Percentiles rank a stretch among this genome's conserved stretches.
Conservation (phyloP, 2,797 vertebrate species). For the Propithecus deckenii region DNA sequence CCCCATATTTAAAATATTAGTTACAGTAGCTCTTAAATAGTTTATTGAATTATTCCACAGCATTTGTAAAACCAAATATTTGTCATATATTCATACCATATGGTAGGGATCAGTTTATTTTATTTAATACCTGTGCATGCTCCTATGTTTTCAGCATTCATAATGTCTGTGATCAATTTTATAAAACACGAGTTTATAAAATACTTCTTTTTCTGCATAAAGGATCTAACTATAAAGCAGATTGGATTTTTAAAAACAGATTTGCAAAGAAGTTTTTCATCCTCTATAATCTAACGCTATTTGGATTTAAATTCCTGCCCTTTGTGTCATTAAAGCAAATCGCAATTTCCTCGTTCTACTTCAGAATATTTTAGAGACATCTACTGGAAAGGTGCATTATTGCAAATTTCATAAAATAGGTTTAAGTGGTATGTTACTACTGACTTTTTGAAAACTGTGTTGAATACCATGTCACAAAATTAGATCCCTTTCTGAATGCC, state of each 20-base stretch:
- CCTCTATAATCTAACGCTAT: background rate
- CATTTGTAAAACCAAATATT: conserved; percentile 14
- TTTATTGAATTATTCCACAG: background rate
- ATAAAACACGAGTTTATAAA: background rate
- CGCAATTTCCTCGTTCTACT: background rate
- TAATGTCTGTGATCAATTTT: conserved; percentile 3
- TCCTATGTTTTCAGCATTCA: background rate
- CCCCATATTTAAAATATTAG: background rate
- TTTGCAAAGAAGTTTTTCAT: background rate
- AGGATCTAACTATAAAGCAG: background rate
- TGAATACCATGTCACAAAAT: background rate
- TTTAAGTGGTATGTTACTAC: background rate
- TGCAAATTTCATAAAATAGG: conserved; percentile 25
- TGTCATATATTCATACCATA: background rate
- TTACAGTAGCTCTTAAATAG: background rate
- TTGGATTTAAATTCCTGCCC: conserved; percentile 24
- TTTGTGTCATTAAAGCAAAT: background rate
- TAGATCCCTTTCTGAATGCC: background rate
- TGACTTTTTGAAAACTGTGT: conserved; percentile 6
- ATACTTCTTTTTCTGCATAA: background rate
- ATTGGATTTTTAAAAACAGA: background rate
- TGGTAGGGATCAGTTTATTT: background rate
- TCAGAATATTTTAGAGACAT: conserved; percentile 77
- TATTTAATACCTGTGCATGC: background rate
- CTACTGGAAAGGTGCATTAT: conserved; percentile 75